These are phyloP conservation scores for Struthio camelus DNA, from an alignment of 2,113 vertebrate species.

Conservation along the genomic window DNA sequence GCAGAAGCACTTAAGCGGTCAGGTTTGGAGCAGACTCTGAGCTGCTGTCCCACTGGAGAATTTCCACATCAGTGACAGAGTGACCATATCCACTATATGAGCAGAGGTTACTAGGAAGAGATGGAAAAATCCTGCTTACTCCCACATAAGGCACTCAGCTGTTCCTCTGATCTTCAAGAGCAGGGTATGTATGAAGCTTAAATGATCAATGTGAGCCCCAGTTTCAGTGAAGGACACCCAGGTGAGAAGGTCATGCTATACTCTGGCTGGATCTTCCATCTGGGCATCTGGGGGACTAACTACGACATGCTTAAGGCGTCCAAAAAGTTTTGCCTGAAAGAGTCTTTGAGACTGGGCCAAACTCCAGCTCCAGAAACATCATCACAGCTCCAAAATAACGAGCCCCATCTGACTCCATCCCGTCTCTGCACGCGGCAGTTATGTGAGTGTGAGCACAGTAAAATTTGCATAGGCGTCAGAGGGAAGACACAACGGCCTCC, in stretches of 20 bases:
- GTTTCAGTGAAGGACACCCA: not conserved
- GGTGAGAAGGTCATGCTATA: not conserved
- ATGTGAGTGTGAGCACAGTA: not conserved
- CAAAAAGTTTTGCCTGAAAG: not conserved
- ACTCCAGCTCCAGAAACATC: not conserved
- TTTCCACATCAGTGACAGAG: not conserved
- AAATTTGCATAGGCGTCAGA: not conserved
- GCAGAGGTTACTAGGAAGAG: not conserved
- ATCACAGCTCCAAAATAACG: not conserved
- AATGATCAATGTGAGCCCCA: not conserved
- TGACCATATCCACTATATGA: not conserved
- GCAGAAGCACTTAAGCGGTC: not conserved
- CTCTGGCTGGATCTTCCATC: not conserved
- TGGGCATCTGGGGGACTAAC: no score
- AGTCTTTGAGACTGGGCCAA: not conserved
- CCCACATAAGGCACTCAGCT: not conserved
- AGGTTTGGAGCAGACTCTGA: not conserved
- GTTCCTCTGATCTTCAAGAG: not conserved
- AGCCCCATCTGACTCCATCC: not conserved
- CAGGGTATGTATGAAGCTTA: not conserved
- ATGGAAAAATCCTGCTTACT: not conserved
- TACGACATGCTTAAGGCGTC: not conserved
- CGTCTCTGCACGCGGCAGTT: accelerated
- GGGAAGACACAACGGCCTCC: not conserved
- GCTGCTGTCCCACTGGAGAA: not conserved